Evolutionary conservation across 2,113 vertebrate genomes (phyloP).

Genomic region (Ramphastos sulfuratus): DNA sequence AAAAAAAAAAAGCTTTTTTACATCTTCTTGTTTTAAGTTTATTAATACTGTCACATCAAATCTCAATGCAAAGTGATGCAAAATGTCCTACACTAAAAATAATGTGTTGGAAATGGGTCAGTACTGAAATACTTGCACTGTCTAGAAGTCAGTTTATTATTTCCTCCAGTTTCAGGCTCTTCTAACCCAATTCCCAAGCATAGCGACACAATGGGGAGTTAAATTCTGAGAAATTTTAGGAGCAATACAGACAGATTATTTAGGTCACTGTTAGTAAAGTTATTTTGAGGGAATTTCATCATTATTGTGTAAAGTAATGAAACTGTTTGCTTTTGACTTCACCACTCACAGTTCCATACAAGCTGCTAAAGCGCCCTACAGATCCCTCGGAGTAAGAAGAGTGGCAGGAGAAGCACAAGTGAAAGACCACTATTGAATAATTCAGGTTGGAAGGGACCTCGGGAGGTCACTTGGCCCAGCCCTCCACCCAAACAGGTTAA

Average conservation of each 20-base stretch:
- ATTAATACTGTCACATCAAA: neutral
- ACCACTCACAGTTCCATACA: neutral
- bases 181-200: constrained; percentile 19
- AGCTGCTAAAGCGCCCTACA: neutral
- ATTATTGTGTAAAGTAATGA: neutral
- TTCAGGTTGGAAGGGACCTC: neutral
- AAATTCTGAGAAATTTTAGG: constrained; percentile 19
- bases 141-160: neutral
- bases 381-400: neutral
- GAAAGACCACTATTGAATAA: neutral
- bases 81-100: constrained; percentile 19
- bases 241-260: constrained; percentile 11
- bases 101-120: neutral
- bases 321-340: neutral
- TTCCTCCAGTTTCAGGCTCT: neutral
- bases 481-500: neutral
- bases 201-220: neutral
- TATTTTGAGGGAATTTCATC: constrained; percentile 1
- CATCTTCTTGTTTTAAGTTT: neutral
- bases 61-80: neutral
- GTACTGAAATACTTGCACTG: neutral
- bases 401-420: rapidly evolving
- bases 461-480: neutral
- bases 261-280: constrained; percentile 5
- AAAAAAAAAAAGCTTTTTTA: neutral